Evolutionary conservation across 2,888 invertebrate species (phyloP).

Genomic region (Salpingus planirostris): DNA sequence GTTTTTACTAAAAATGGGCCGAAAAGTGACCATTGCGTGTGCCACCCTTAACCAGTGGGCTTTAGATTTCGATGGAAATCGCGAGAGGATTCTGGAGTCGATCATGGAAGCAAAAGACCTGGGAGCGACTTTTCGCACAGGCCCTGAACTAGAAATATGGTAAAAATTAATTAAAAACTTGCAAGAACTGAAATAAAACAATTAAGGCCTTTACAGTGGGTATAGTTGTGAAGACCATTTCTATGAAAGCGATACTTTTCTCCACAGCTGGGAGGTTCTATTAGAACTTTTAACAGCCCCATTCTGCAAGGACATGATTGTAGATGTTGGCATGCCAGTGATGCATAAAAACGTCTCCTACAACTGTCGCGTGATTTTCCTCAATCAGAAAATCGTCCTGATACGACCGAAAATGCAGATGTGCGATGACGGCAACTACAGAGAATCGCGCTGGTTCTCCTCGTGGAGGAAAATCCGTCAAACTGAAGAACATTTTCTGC

Average conservation of each 20-base stretch:
- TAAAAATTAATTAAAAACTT: too few relatives aligned
- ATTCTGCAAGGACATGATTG: constrained; percentile 76
- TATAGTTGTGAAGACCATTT: constrained; percentile 99
- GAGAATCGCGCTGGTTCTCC: constrained; percentile 92
- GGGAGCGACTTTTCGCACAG: constrained; percentile 85
- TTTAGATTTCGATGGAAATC: constrained; percentile 93
- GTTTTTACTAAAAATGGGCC: constrained; percentile 70
- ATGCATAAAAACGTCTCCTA: constrained; percentile 92
- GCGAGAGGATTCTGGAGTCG: constrained; percentile 82
- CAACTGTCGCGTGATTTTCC: constrained; percentile 88
- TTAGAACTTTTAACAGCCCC: constrained; percentile 71
- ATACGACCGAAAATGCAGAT: constrained; percentile 90
- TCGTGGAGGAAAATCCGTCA: constrained; percentile 76
- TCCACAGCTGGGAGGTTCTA: constrained; percentile 95
- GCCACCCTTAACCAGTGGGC: constrained; percentile 98
- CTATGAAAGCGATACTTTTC: constrained; percentile 86
- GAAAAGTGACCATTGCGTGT: constrained; percentile 78
- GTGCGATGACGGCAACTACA: constrained; percentile 91
- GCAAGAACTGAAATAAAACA: too few relatives aligned
- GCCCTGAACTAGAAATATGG: constrained; percentile 94
- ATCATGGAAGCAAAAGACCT: constrained; percentile 81
- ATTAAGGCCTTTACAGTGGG: constrained; percentile 75
- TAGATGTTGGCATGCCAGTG: constrained; percentile 97
- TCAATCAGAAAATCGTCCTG: constrained; percentile 81
- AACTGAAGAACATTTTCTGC: constrained; percentile 78